Conservation (phyloP, 2,797 vertebrate species). For the Erethizon dorsatum region DNA sequence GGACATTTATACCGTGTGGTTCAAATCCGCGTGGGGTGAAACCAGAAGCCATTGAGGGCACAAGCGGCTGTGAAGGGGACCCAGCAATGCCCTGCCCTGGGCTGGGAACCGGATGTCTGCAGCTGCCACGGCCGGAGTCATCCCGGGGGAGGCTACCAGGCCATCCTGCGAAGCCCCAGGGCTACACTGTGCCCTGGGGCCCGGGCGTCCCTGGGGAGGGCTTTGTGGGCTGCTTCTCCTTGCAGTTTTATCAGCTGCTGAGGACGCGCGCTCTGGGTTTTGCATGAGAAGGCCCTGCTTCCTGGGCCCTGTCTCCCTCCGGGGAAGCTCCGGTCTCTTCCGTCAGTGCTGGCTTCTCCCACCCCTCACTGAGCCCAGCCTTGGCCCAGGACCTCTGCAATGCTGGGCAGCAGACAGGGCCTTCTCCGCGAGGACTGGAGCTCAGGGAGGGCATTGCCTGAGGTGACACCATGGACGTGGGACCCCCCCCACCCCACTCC, state of each 20-base stretch:
- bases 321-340: rapidly evolving
- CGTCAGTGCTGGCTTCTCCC: neutral
- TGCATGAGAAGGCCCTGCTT: rapidly evolving
- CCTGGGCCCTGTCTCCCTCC: rapidly evolving
- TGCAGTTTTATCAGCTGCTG: neutral
- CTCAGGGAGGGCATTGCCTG: rapidly evolving
- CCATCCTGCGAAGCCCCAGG: rapidly evolving
- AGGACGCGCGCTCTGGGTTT: rapidly evolving
- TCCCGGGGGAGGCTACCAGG: neutral
- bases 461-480: rapidly evolving
- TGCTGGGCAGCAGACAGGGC: rapidly evolving
- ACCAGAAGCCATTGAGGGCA: rapidly evolving
- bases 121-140: rapidly evolving
- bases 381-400: rapidly evolving
- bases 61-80: rapidly evolving
- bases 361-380: rapidly evolving
- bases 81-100: rapidly evolving
- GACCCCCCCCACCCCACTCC: rapidly evolving
- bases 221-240: rapidly evolving
- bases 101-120: rapidly evolving
- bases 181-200: rapidly evolving
- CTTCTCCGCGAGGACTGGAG: rapidly evolving
- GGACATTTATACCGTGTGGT: neutral
- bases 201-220: neutral
- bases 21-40: rapidly evolving